Evolutionary conservation across 2,888 invertebrate genomes (phyloP), one percentile per base, ranked within the genome.

Genomic region (Aquatica leii): DNA sequence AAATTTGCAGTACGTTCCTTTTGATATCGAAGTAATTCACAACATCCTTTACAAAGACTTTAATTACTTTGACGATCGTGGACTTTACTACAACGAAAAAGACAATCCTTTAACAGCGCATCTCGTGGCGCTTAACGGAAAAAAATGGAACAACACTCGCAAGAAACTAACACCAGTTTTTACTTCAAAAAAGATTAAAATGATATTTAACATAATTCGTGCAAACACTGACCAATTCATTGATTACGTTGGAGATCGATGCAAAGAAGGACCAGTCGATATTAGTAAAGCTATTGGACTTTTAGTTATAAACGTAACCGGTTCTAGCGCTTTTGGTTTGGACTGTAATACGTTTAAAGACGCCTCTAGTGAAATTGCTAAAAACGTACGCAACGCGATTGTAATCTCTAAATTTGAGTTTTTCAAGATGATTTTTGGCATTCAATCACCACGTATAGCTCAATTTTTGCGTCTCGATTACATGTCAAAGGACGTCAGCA

Each of bases 61-160:
- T 65, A 80, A 79, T 5, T 78, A 85, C 72, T 88, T 89, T 65
- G 84, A 84, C 73, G 86, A 87, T 57, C 85, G 88, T 48, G 88
- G 87, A 0, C 77, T 85, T 14, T 85, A 84, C 69, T 80, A 76
- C 5, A 86, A 87, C 52, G 86, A 86, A 41, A 77, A 82, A 2
- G 81, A 82, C 1, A 86, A 88, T 73, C 85, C 84, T 0, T 63
- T 88, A 24, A 83, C 86, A 0, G 84, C 80, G 0, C 85, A 85
- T 72, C 74, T 89, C 1, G 86, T 88, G 67, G 79, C 83, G 64
- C 71, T 84, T 31, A 79, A 80, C 37, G 86, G 85, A 0, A 78
- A 82, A 11, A 79, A 82, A 17, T 90, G 90, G 90, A 87, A 83
- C 69, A 82, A 79, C 12, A 74, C 89, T 15, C 82, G 90, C 4